Evolutionary conservation across 2,888 invertebrate species (phyloP), one percentile per base, ranked within the genome.

Genomic region (Electrophaes corylata): DNA sequence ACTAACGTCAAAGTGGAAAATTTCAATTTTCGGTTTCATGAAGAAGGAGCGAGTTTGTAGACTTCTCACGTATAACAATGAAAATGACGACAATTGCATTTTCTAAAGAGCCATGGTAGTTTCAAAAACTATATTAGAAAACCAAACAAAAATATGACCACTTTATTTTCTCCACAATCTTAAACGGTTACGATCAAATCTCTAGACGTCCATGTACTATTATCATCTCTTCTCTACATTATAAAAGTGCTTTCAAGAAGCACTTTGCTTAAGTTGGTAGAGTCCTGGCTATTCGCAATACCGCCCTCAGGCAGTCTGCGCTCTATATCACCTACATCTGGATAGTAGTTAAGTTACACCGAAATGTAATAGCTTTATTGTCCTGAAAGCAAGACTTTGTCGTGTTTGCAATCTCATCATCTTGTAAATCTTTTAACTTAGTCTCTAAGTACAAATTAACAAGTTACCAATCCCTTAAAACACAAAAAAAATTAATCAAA

Each of bases 221-320:
- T 60, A 65, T 65, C 59, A 59, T 53, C 54, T 61, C 50, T 62
- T 53, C 54, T 61, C 50, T 62, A 52, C 47, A 58, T 57, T 67
- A 60, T 67, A 64, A 65, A 68, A 70, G 67, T 67, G 67, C 62
- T 62, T 59, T 62, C 53, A 62, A 59, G 59, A 49, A 62, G 56
- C 63, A 64, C 66, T 67, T 64, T 62, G 57, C 60, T 56, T 64
- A 65, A 71, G 64, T 66, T 67, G 47, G 49, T 56, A 43, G 45
- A 45, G 53, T 49, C 56, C 52, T 44, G 54, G 46, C 40, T 45
- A 49, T 60, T 50, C 44, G 43, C 60, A 54, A 63, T 60, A 60
- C 58, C 48, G 70, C 69, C 70, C 49, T 39, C 29, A 57, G 65
- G 66, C 57, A 35, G 56, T 48, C 43, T 60, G 52, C 29, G 50